phyloP scores from a whole-genome alignment of 2,888 invertebrate genomes.

The Amitus sp. region DNA sequence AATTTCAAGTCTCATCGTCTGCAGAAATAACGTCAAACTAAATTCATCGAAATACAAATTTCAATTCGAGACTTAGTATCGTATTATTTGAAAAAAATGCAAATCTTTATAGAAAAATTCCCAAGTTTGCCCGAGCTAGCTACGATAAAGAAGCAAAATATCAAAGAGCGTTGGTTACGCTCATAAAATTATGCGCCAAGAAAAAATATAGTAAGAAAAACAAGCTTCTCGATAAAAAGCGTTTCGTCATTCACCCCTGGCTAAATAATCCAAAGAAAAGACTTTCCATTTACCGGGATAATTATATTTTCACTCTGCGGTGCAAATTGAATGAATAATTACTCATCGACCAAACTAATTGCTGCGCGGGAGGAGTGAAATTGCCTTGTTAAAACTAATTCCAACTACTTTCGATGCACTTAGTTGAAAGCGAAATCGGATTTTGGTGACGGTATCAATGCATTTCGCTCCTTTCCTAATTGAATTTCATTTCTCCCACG shows the following conservation, averaged over 20 bases:
- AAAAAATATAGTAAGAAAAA: neutral
- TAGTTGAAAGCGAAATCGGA: neutral
- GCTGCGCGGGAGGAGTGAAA: neutral
- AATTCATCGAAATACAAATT: neutral
- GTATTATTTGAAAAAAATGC: neutral
- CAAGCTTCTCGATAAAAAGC: neutral
- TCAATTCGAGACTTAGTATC: neutral
- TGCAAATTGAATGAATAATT: neutral
- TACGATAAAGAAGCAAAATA: neutral
- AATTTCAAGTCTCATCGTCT: too few species aligned
- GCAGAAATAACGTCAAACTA: neutral
- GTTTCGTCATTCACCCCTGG: neutral
- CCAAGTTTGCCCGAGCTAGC: neutral
- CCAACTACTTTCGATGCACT: neutral
- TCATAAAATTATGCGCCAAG: neutral
- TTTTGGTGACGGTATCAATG: neutral
- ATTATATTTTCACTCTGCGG: neutral
- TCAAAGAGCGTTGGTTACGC: neutral
- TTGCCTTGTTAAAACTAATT: neutral
- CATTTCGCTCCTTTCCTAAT: neutral
- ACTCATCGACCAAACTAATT: constrained; percentile 2
- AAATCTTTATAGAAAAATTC: constrained; percentile 1
- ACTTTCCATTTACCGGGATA: too few species aligned
- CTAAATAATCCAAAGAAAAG: neutral
- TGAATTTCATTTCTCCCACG: neutral